Conservation (phyloP, 2,113 vertebrate species). For the Tenebrosternarchus preto region DNA sequence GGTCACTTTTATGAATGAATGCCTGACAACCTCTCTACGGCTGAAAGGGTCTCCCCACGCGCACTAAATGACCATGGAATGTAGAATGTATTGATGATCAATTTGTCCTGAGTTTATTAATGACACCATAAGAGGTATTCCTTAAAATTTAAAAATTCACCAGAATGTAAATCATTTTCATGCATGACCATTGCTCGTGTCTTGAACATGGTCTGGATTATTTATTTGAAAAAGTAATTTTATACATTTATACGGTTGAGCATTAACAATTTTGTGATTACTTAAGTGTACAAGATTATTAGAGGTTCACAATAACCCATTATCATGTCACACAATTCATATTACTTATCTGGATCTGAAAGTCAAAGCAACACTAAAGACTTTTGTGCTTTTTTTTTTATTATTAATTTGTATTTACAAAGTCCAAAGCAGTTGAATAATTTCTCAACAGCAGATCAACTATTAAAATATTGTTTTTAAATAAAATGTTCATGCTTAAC, state of each 20-base stretch:
- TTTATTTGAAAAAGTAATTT: background rate
- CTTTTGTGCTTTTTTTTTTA: conserved; percentile 11
- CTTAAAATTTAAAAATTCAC: background rate
- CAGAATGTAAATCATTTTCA: background rate
- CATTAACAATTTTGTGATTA: background rate
- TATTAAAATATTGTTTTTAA: conserved; percentile 24
- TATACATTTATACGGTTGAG: background rate
- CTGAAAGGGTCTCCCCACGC: conserved; percentile 36
- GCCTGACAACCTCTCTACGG: conserved; percentile 42
- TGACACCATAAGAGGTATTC: background rate
- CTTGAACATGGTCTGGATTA: background rate
- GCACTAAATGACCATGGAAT: conserved; percentile 19
- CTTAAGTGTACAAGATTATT: too few species aligned
- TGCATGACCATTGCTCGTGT: background rate
- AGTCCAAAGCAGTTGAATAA: conserved; percentile 45
- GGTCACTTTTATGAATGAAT: conserved; percentile 58
- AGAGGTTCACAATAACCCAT: too few species aligned
- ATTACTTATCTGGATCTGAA: background rate
- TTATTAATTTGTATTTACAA: conserved; percentile 62
- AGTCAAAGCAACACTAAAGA: background rate
- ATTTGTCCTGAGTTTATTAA: conserved; percentile 26
- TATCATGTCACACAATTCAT: too few species aligned
- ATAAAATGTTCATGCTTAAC: background rate
- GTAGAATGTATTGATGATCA: conserved; percentile 10
- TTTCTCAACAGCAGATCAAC: conserved; percentile 33